Evolutionary conservation across 2,797 vertebrate species (phyloP).

Genomic region (Halcyon smyrnensis): DNA sequence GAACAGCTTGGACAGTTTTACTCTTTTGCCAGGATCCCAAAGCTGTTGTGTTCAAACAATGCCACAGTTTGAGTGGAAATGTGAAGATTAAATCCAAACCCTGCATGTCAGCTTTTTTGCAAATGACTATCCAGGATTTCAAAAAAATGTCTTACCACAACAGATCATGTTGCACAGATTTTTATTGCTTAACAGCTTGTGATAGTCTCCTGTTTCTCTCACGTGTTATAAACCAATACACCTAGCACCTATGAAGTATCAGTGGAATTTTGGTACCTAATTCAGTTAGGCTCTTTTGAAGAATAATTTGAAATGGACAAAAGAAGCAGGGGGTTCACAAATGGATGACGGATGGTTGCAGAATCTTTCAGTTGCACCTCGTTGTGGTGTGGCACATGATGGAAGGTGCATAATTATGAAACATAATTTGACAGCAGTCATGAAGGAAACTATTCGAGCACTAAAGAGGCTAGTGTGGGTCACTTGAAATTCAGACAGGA

Average conservation of each 20-base stretch:
- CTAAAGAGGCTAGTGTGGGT: neutral
- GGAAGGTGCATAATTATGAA: neutral
- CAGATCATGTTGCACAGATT: conserved; percentile 38
- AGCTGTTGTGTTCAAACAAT: conserved; percentile 65
- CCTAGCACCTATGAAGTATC: neutral
- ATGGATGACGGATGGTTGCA: neutral
- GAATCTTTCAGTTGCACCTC: neutral
- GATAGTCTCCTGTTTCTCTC: conserved; percentile 62
- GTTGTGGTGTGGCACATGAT: neutral
- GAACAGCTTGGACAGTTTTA: conserved; percentile 61
- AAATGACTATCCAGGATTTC: conserved; percentile 69
- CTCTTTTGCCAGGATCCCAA: conserved; percentile 66
- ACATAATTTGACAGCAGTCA: neutral
- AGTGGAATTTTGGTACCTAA: neutral
- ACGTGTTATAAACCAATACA: neutral
- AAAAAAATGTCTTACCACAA: conserved; percentile 61
- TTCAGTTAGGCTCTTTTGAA: neutral
- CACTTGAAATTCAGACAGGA: neutral
- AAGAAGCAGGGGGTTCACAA: neutral
- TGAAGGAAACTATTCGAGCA: fast-evolving
- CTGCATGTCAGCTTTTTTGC: conserved; percentile 55
- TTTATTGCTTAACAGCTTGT: conserved; percentile 29
- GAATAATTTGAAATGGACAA: neutral
- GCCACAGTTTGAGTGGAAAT: conserved; percentile 69
- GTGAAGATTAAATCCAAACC: conserved; percentile 64